Evolutionary conservation across 2,888 invertebrate species (phyloP).

Genomic region (Cryptus viduatorius): DNA sequence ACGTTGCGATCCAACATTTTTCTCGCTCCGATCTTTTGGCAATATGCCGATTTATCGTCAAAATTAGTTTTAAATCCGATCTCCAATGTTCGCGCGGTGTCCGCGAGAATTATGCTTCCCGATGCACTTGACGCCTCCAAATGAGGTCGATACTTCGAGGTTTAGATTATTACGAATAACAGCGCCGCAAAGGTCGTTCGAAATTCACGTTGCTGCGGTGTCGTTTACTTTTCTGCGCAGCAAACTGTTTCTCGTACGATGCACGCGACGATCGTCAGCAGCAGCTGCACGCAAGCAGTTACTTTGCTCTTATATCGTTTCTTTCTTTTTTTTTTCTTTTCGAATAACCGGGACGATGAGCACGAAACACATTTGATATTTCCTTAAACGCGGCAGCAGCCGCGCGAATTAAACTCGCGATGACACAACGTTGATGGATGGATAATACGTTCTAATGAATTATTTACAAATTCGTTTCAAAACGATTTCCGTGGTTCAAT

Average conservation of each 20-base stretch:
- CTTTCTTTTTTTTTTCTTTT: constrained; percentile 2
- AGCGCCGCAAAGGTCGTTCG: constrained; percentile 16
- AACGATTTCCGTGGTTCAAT: constrained; percentile 27
- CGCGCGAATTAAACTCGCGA: constrained; percentile 27
- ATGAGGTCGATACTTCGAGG: constrained; percentile 18
- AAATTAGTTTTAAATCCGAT: constrained; percentile 41
- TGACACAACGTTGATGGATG: not conserved
- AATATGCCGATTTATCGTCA: constrained; percentile 37
- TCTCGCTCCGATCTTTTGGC: constrained; percentile 49
- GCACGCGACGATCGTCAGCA: constrained; percentile 12
- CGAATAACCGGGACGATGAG: constrained; percentile 1
- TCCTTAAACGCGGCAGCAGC: not conserved
- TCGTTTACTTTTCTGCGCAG: constrained; percentile 56
- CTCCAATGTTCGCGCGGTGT: not conserved
- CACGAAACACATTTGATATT: not conserved
- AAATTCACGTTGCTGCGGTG: constrained; percentile 6
- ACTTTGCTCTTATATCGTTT: not conserved
- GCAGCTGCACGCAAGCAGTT: constrained; percentile 25
- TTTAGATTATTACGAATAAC: constrained; percentile 26
- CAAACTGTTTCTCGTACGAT: not conserved
- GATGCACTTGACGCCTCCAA: not conserved
- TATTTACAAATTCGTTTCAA: constrained; percentile 10
- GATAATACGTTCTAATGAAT: constrained; percentile 26
- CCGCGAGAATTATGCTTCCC: too few relatives aligned
- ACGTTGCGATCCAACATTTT: constrained; percentile 24